Percentiles rank a stretch among this genome's conserved stretches.
These are phyloP conservation scores for Torymus tubicola DNA, from an alignment of 2,888 invertebrate genomes.

Conservation along the genomic window DNA sequence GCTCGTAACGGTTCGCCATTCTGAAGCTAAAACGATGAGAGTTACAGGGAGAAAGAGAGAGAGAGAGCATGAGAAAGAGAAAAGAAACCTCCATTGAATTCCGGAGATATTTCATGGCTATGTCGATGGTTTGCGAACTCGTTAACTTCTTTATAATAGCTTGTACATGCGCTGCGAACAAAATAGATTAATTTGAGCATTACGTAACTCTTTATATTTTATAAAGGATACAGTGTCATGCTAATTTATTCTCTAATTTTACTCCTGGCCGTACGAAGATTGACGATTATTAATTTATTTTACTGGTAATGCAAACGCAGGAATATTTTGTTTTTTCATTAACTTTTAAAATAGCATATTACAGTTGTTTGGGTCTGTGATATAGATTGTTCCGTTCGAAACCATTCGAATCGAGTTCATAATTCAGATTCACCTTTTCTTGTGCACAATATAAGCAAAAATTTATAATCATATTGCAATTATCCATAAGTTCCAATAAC, in stretches of 20 bases:
- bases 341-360: too few species aligned
- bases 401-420: too few species aligned
- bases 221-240: slow-evolving; percentile 12
- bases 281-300: too few species aligned
- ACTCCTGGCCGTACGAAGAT: too few species aligned
- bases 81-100: slow-evolving; percentile 46
- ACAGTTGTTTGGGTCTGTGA: too few species aligned
- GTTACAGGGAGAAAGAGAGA: neutral
- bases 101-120: slow-evolving; percentile 45
- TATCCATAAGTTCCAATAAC: too few species aligned
- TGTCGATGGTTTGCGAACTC: slow-evolving; percentile 47
- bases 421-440: too few species aligned
- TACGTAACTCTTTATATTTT: slow-evolving; percentile 42
- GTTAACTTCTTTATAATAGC: slow-evolving; percentile 58
- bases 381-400: too few species aligned
- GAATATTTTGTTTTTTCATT: too few species aligned
- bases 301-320: too few species aligned
- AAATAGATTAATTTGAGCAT: slow-evolving; percentile 49
- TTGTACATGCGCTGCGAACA: slow-evolving; percentile 24
- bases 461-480: too few species aligned
- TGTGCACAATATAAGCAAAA: too few species aligned
- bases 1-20: slow-evolving; percentile 66
- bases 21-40: slow-evolving; percentile 40
- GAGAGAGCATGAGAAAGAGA: neutral
- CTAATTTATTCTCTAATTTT: slow-evolving; percentile 28